These are phyloP conservation scores for Strigops habroptila DNA, from an alignment of 2,113 vertebrate genomes.

Conservation along the genomic window DNA sequence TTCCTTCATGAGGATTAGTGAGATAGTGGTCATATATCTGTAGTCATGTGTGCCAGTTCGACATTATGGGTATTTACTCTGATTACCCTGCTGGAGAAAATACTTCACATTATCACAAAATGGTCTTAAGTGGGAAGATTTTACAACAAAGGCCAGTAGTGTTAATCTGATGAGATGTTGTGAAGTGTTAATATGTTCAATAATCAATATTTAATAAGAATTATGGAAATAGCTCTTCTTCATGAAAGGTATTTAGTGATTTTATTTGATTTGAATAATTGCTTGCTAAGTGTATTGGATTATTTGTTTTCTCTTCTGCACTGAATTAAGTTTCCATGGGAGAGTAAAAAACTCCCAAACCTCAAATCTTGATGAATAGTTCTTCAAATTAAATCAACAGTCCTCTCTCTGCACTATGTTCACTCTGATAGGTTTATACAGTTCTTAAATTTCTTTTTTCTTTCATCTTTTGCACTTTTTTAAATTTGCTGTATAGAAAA, in stretches of 20 bases:
- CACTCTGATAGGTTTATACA: neutral
- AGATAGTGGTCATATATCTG: neutral
- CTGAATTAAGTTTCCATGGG: neutral
- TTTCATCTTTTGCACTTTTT: neutral
- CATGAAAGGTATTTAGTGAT: neutral
- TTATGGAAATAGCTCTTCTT: neutral
- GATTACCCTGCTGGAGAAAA: neutral
- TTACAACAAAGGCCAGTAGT: neutral
- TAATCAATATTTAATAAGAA: slow-evolving; percentile 50
- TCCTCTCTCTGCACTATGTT: neutral
- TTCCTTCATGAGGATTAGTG: neutral
- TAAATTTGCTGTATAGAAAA: neutral
- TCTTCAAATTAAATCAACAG: neutral
- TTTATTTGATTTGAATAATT: neutral
- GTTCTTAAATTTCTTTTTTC: neutral
- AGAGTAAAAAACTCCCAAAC: neutral
- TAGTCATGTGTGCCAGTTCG: neutral
- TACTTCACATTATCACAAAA: neutral
- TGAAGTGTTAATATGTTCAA: neutral
- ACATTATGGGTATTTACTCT: neutral
- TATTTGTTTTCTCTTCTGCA: neutral
- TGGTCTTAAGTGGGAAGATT: neutral
- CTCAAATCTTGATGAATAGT: neutral
- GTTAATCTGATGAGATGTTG: neutral
- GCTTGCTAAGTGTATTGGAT: neutral